These are phyloP conservation scores for Catostylus mosaicus DNA, from an alignment of 30 jellyfish, hydroid and myxozoan genomes.

Conservation along the genomic window DNA sequence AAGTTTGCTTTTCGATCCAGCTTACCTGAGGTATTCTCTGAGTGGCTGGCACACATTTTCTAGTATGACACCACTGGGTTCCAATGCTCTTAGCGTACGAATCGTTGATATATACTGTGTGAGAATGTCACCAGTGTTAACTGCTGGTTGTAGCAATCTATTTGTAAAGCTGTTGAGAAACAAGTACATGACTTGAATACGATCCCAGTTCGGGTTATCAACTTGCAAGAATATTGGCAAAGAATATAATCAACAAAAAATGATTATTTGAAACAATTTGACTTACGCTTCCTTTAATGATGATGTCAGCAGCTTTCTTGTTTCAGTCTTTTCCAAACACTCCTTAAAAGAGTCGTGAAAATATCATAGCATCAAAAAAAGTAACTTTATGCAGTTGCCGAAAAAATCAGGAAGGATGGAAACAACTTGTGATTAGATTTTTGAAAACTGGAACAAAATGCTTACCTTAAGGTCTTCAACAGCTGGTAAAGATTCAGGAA, in stretches of 20 bases:
- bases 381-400: not conserved
- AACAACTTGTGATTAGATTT: not conserved
- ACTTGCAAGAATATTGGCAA: not conserved
- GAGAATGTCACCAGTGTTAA: slow-evolving; percentile 93
- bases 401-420: not conserved
- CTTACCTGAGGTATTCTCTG: slow-evolving; percentile 92
- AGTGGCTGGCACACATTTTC: slow-evolving; percentile 97
- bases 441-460: not conserved
- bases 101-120: slow-evolving; percentile 97
- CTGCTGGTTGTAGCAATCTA: slow-evolving; percentile 98
- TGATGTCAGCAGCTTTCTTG: slow-evolving; percentile 73
- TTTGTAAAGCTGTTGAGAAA: slow-evolving; percentile 70
- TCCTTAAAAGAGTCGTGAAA: slow-evolving; percentile 43
- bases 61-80: slow-evolving; percentile 93
- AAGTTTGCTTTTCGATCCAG: not conserved
- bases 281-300: slow-evolving; percentile 93
- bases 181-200: not conserved
- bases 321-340: slow-evolving; percentile 91
- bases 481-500: slow-evolving; percentile 99
- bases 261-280: not conserved
- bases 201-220: not conserved
- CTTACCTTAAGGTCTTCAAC: slow-evolving; percentile 90
- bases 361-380: not conserved
- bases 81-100: slow-evolving; percentile 90
- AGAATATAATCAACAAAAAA: not conserved